Percentiles rank a stretch among this genome's conserved stretches.
Conservation (phyloP, 37 sponge, comb jelly and placozoan species). For the Cliona cf. orientalis region DNA sequence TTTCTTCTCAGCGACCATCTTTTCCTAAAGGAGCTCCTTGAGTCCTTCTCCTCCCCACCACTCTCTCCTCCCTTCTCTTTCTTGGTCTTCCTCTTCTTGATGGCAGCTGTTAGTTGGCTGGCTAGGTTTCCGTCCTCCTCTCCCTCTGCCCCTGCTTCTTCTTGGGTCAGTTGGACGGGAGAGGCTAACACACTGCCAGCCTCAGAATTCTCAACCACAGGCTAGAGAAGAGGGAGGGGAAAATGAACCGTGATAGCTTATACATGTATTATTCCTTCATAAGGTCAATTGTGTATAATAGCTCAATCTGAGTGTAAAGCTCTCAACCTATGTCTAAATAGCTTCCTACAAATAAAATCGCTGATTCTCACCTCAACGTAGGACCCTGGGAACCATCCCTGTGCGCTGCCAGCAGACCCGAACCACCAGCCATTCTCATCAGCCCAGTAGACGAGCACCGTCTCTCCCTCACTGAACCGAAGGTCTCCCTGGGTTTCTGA, state of each 20-base stretch:
- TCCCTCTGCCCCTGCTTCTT: neutral
- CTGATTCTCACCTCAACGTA: conserved; percentile 79
- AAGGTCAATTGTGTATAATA: too few relatives aligned
- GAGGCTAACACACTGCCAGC: conserved; percentile 1
- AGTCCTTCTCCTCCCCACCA: neutral
- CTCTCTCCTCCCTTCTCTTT: neutral
- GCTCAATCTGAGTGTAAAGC: too few relatives aligned
- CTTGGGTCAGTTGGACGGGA: neutral
- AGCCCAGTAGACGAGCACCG: conserved; percentile 77
- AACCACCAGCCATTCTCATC: conserved; percentile 91
- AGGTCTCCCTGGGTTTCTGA: conserved; percentile 72
- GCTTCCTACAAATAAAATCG: neutral
- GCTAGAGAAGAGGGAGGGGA: conserved; percentile 8
- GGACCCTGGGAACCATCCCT: conserved; percentile 88
- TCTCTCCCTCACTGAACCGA: conserved; percentile 69
- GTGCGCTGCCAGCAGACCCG: conserved; percentile 52
- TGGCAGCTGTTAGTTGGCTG: conserved; percentile 20
- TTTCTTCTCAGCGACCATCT: conserved; percentile 14
- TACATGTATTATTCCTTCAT: too few relatives aligned
- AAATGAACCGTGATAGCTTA: too few relatives aligned
- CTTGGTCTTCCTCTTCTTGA: conserved; percentile 5
- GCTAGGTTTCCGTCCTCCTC: neutral
- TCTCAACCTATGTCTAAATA: neutral
- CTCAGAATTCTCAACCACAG: conserved; percentile 30
- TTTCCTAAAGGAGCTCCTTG: neutral